Base-by-base conservation (phyloP, 2,888 invertebrate genomes). In the Nowickia ferox region DNA sequence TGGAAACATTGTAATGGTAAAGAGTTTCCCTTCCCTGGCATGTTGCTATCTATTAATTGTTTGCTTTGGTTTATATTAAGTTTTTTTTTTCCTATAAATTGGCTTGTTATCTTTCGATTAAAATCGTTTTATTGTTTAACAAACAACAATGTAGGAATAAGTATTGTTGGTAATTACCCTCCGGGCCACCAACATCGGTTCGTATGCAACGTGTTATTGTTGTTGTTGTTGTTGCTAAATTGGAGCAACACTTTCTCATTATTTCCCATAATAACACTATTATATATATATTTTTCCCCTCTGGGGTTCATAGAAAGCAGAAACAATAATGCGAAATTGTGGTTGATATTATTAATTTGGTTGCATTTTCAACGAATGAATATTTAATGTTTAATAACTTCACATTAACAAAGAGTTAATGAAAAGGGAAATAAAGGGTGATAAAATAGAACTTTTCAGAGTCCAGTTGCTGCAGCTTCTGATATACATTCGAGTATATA, bases 91-190 rank as follows among this genome's bases (percentile, higher is more conserved):
- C n/a, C 40, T n/a, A 30, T 19, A 80, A 80, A 74, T 80, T 74
- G 57, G 74, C 80, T 80, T 66, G 66, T 80, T 80, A 80, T 80
- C 80, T 74, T 80, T 80, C 80, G 80, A 80, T 80, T 80, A 53
- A 80, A 65, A 72, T 59, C 48, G 48, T 65, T 63, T 79, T 79
- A 72, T 55, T 71, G 79, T 79, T 71, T 46, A 72, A 55, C 72
- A 48, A 72, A 65, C 65, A 72, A 80, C 40, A 72, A 71, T 42
- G 59, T 61, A 42, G 68, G n/a, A 15, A 51, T 42, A 42, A 10
- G 42, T 42, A 42, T 69, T 61, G 51, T 51, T 57, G 38, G n/a
- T 51, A 68, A 59, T 65, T 46, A 13, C 38, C 11, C 69, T 13
- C 22, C 30, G 30, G 30, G 30, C 30, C 17, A 38, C 10, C 22